A percentile compares a stretch with the other conserved stretches of the same genome.
phyloP scores from a whole-genome alignment of 2,888 invertebrate species.

The Tetragonula carbonaria region DNA sequence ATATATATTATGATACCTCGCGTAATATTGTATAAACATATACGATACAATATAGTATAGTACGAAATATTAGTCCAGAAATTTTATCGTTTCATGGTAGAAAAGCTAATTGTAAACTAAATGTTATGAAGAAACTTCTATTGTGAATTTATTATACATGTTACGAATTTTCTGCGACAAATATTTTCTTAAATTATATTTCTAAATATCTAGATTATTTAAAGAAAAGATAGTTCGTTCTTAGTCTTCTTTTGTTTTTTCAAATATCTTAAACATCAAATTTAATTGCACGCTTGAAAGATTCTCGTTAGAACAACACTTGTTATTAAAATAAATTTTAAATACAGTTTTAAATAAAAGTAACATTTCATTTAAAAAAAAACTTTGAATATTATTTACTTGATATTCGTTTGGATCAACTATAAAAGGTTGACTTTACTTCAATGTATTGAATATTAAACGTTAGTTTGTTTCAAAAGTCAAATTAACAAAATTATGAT shows the following conservation, averaged over 20 bases:
- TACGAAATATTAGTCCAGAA: background rate
- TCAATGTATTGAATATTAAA: background rate
- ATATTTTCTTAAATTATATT: background rate
- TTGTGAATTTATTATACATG: background rate
- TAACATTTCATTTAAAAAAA: background rate
- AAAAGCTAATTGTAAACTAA: background rate
- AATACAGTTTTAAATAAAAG: background rate
- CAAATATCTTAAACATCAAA: no score
- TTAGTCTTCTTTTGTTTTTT: background rate
- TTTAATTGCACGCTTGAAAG: background rate
- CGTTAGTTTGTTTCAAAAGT: background rate
- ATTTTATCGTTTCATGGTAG: background rate
- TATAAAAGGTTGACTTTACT: background rate
- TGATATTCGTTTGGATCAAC: background rate
- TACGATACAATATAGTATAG: no score
- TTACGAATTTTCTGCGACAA: background rate
- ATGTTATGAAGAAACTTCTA: background rate
- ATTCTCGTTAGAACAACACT: background rate
- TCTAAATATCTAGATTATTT: background rate
- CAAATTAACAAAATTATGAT: background rate
- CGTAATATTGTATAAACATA: no score
- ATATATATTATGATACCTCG: no score
- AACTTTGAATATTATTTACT: background rate
- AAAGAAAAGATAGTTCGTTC: background rate
- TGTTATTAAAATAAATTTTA: background rate